Evolutionary conservation across 2,113 vertebrate species (phyloP).

Genomic region (Panurus biarmicus): DNA sequence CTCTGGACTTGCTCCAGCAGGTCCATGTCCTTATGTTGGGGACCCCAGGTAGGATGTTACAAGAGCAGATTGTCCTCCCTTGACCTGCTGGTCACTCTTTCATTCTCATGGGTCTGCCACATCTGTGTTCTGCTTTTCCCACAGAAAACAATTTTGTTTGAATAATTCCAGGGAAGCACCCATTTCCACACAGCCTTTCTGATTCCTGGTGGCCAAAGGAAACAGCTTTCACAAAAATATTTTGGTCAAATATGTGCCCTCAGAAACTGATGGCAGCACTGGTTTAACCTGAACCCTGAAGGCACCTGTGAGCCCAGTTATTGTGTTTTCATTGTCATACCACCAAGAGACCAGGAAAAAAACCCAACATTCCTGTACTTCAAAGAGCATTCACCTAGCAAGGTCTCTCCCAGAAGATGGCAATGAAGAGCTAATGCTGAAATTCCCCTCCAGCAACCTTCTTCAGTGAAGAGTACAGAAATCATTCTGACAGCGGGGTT

Average conservation of each 20-base stretch:
- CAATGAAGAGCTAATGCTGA: background rate
- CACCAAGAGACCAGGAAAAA: background rate
- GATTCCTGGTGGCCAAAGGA: background rate
- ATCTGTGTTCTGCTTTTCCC: background rate
- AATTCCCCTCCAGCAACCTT: background rate
- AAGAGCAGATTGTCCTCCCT: background rate
- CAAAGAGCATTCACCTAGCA: background rate
- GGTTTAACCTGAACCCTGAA: background rate
- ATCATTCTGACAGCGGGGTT: background rate
- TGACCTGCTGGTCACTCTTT: background rate
- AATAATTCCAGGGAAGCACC: background rate
- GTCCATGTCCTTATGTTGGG: background rate
- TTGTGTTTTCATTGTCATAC: background rate
- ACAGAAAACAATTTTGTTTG: background rate
- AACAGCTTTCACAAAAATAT: background rate
- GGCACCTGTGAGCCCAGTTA: background rate
- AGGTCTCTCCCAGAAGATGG: background rate
- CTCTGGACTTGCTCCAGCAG: background rate
- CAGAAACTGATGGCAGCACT: background rate
- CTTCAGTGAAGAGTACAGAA: fast-evolving
- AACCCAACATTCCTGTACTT: fast-evolving
- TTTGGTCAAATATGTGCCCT: background rate
- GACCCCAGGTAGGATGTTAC: too few relatives aligned
- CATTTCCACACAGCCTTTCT: background rate
- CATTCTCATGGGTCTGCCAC: background rate